These are phyloP conservation scores for Centropus bengalensis DNA, from an alignment of 2,113 vertebrate species.

Conservation along the genomic window DNA sequence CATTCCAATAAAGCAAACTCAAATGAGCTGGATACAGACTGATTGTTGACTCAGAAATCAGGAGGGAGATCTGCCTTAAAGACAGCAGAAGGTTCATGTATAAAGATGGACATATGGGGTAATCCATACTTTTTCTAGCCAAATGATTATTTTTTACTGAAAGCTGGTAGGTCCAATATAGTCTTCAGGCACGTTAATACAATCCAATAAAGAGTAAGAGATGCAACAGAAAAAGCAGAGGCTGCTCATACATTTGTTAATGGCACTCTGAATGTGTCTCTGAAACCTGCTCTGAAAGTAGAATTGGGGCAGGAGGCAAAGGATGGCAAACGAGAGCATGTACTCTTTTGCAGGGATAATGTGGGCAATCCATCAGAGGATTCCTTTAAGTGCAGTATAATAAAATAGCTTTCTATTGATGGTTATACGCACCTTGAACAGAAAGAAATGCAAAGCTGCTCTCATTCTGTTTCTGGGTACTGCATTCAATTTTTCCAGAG, in stretches of 20 bases:
- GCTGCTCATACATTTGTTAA: neutral
- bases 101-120: neutral
- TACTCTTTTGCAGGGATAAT: neutral
- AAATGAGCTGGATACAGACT: neutral
- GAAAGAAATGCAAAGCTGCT: conserved; percentile 73
- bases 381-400: neutral
- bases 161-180: neutral
- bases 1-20: neutral
- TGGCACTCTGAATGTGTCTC: neutral
- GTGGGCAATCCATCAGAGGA: neutral
- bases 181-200: neutral
- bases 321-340: neutral
- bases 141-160: neutral
- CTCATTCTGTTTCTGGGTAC: conserved; percentile 64
- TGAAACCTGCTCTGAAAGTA: neutral
- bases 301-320: neutral
- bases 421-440: conserved; percentile 81
- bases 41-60: neutral
- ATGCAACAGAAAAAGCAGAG: neutral
- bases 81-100: neutral
- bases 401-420: neutral
- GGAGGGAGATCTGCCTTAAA: neutral
- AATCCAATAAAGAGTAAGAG: neutral
- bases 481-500: conserved; percentile 82
- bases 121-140: neutral